A percentile compares a stretch with the other conserved stretches of the same genome.
Conservation (phyloP, 2,797 vertebrate species). For the Pristis pectinata region DNA sequence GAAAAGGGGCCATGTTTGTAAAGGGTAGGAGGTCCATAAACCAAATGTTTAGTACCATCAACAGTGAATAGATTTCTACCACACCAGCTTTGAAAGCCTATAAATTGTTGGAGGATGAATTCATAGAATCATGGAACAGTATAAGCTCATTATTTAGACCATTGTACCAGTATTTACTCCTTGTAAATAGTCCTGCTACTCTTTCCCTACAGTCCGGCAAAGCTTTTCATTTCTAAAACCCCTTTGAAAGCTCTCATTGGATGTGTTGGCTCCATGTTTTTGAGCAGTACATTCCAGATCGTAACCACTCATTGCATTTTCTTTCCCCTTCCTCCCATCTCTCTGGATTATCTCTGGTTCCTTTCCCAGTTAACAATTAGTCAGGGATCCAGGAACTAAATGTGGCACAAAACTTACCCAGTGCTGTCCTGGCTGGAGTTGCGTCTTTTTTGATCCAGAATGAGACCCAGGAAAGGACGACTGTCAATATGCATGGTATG, state of each 20-base stretch:
- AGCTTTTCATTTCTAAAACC: background rate
- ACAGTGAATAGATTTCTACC: no score
- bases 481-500: conserved; percentile 91
- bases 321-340: no score
- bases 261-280: background rate
- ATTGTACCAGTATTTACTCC: background rate
- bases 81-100: background rate
- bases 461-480: conserved; percentile 93
- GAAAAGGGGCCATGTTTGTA: no score
- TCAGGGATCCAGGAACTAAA: background rate
- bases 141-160: background rate
- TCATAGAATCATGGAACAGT: background rate
- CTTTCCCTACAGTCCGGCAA: background rate
- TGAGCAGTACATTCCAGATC: background rate
- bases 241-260: background rate
- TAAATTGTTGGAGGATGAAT: background rate
- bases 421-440: conserved; percentile 85
- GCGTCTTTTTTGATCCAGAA: conserved; percentile 98
- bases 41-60: no score
- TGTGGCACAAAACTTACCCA: conserved; percentile 62
- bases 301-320: background rate
- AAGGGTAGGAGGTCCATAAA: no score
- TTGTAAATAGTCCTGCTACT: background rate
- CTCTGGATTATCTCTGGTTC: background rate
- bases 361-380: background rate